A percentile compares a stretch with the other conserved stretches of the same genome.
phyloP scores from a whole-genome alignment of 2,888 invertebrate species.

The Chaetoderma sp. region DNA sequence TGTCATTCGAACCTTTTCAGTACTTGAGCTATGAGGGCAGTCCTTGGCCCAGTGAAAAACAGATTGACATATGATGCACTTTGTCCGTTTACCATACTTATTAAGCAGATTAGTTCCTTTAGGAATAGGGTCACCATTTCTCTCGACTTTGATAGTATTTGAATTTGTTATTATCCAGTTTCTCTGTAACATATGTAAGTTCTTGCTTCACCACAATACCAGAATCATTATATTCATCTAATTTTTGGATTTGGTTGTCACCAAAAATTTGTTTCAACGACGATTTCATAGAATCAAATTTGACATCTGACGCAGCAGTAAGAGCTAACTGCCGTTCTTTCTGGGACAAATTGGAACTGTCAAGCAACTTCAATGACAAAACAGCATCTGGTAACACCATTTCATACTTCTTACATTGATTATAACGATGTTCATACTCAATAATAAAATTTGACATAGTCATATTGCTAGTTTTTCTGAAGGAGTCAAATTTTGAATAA shows the following conservation, averaged over 20 bases:
- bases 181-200: background rate
- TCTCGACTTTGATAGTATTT: background rate
- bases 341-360: background rate
- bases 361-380: conserved; percentile 2
- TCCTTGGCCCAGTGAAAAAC: conserved; percentile 20
- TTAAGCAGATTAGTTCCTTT: background rate
- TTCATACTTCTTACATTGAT: background rate
- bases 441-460: background rate
- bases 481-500: conserved; percentile 11
- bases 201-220: background rate
- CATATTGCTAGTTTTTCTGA: background rate
- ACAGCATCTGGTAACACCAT: background rate
- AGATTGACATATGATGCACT: conserved; percentile 37
- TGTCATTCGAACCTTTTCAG: background rate
- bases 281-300: background rate
- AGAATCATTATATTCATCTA: background rate
- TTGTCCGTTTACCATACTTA: background rate
- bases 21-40: background rate
- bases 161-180: background rate
- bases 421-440: background rate
- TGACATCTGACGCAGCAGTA: background rate
- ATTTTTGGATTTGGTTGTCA: background rate
- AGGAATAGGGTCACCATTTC: background rate
- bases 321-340: background rate
- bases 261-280: background rate